Base-by-base conservation (phyloP, 92 coral and sea anemone species). In the Scolanthus callimorphus region DNA sequence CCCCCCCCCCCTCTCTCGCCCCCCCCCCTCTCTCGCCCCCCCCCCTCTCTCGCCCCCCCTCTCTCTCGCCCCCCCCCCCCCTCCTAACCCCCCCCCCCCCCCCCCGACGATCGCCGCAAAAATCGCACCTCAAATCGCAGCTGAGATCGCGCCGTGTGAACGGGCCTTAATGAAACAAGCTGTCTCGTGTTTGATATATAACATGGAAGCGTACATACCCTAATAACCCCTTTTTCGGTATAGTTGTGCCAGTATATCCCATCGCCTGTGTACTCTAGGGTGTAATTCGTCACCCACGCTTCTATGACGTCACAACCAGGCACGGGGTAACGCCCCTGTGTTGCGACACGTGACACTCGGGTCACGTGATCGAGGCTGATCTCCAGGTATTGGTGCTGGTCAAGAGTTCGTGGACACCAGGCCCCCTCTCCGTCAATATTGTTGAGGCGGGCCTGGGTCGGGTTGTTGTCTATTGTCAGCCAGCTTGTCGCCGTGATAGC, bases 261-360 rank as follows among this genome's bases (percentile, higher is more conserved):
- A 56, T 78, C 73, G 23, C 67, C 61, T 34, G 15, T 6, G 54
- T 69, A 63, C 66, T 62, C 78, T 24, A 78, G 10, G 25, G 69
- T 46, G 25, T 78, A 78, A 20, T 61, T 60, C 11, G 84, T 78
- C 12, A 78, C 78, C 84, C 84, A 78, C 27, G 77, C 77, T 20
- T 78, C 84, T 41, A 58, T 53, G 15, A 21, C 53, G 39, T 21
- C 41, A 38, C 78, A 78, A 19, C 70, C 73, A 17, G 78, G 73
- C 10, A 78, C 73, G n/a, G 84, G 73, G 27, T 3, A 70, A 41
- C 76, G 54, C n/a, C 84, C 84, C 53, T 78, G 84, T 10, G 78
- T 69, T 22, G 78, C 84, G 13, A 78, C 70, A 11, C 84, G 60
- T 39, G 66, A 44, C 31, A 78, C 65, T 13, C 39, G 72, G 39